Percentiles rank a stretch among this genome's conserved stretches.
Conservation (phyloP, 2,797 vertebrate genomes). For the Chelidonichthys spinosus region DNA sequence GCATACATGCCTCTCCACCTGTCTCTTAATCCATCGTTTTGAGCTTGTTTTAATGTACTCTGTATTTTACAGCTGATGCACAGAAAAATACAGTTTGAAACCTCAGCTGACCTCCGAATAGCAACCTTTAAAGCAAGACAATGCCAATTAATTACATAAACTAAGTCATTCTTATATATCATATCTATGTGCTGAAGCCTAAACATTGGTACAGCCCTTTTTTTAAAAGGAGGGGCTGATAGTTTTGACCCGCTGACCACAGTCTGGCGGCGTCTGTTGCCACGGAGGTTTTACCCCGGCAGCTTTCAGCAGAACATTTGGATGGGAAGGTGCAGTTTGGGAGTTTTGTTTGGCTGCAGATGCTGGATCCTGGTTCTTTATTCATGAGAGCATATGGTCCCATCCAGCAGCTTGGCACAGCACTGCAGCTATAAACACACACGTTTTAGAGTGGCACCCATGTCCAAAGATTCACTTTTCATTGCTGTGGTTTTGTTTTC, state of each 20-base stretch:
- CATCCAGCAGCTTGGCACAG: constrained; percentile 48
- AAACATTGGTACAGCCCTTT: constrained; percentile 14
- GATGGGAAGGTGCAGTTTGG: constrained; percentile 56
- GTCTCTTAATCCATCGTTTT: no score
- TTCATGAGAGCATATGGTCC: constrained; percentile 48
- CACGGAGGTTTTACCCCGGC: constrained; percentile 13
- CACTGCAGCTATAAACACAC: constrained; percentile 34
- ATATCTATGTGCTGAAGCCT: background rate
- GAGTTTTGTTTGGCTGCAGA: constrained; percentile 48
- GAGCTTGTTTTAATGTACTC: no score
- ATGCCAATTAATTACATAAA: no score
- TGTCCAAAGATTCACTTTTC: constrained; percentile 25
- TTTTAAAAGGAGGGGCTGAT: constrained; percentile 49
- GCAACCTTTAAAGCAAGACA: no score
- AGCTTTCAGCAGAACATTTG: constrained; percentile 37
- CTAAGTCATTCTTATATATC: no score
- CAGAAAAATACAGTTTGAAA: no score
- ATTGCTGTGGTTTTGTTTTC: background rate
- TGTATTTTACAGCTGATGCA: no score
- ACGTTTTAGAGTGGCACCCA: constrained; percentile 52
- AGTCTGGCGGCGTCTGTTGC: constrained; percentile 22
- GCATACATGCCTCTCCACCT: no score
- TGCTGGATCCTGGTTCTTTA: constrained; percentile 43
- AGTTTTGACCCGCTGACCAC: constrained; percentile 52
- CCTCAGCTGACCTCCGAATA: no score